Base-by-base conservation (phyloP, 2,113 vertebrate genomes). In the Paraplagusia blochii region DNA sequence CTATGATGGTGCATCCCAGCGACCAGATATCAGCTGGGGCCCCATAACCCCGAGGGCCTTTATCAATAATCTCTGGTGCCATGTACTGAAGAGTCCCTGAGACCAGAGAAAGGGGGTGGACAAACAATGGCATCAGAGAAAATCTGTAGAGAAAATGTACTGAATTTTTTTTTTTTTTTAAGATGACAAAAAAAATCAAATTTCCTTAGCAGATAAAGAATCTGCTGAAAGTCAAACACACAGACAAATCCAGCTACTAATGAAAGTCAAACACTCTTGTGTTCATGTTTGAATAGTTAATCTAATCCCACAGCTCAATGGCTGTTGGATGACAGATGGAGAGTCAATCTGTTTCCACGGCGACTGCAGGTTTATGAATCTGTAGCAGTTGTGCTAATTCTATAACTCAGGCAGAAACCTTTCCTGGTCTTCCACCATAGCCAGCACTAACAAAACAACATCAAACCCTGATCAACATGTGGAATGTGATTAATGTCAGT, bases 21-120 rank as follows among this genome's bases (percentile, higher is more conserved):
- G 96, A 99, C 97, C 97, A 99, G 80, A 99, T 99, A 74, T 99
- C 97, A 0, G 97, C 97, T 14, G 97, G 95, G 55, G 98, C 98
- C 16, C 96, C 95, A 12, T 99, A 99, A 13, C 97, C 97, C 55
- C 97, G 89, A 1, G 95, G 97, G 11, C 97, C 97, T 85, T 98
- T 97, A 71, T 99, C 97, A 51, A 99, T 99, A 66, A 99, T 99
- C 80, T 99, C 97, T 19, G 97, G 97, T 60, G 97, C 97, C 97
- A 99, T 99, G 63, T 99, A 99, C 86, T 99, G 97, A 74, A 99
- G 90, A 0, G 97, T 99, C 49, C 97, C 97, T 99, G 43, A 58
- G 15, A 11, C 3, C 36, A 39, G 36, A 9, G 9, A 39, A 11
- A 40, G 9, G 2, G 1, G 10, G 7, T 63, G 12, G 77, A 12